Conservation (phyloP, 2,888 invertebrate genomes). For the Drosophila helvetica region DNA sequence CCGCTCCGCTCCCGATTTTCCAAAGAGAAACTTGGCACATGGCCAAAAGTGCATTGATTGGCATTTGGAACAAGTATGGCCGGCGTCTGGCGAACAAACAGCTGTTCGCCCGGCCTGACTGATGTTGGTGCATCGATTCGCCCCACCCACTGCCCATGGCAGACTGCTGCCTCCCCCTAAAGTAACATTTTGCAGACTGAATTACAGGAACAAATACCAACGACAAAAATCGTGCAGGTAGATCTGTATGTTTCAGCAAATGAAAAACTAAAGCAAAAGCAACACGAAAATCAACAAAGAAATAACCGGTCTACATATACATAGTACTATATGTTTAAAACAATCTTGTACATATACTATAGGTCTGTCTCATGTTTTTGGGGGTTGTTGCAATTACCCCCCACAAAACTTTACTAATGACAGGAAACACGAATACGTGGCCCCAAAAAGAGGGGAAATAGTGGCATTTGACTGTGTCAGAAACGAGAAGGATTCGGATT, state of each 20-base stretch:
- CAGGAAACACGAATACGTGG: not conserved
- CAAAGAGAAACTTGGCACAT: slow-evolving; percentile 80
- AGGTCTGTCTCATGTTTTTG: not conserved
- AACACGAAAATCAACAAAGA: not conserved
- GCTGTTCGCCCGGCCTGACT: slow-evolving; percentile 58
- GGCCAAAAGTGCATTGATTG: slow-evolving; percentile 80
- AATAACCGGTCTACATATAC: not conserved
- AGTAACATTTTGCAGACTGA: slow-evolving; percentile 51
- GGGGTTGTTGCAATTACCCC: not conserved
- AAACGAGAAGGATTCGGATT: not conserved
- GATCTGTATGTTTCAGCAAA: not conserved
- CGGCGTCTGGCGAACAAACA: slow-evolving; percentile 71
- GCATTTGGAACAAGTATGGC: slow-evolving; percentile 56
- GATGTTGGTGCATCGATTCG: slow-evolving; percentile 70
- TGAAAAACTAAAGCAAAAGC: not conserved
- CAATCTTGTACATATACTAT: not conserved
- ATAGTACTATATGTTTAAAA: too few relatives aligned
- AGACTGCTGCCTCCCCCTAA: slow-evolving; percentile 21
- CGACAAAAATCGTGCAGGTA: slow-evolving; percentile 54
- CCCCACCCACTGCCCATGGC: slow-evolving; percentile 25
- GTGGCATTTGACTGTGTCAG: not conserved
- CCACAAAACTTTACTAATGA: not conserved
- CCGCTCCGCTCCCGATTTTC: slow-evolving; percentile 17
- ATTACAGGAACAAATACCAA: slow-evolving; percentile 16
- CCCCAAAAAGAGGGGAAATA: not conserved